phyloP scores from a whole-genome alignment of 2,888 invertebrate genomes.

The Furcula furcula region DNA sequence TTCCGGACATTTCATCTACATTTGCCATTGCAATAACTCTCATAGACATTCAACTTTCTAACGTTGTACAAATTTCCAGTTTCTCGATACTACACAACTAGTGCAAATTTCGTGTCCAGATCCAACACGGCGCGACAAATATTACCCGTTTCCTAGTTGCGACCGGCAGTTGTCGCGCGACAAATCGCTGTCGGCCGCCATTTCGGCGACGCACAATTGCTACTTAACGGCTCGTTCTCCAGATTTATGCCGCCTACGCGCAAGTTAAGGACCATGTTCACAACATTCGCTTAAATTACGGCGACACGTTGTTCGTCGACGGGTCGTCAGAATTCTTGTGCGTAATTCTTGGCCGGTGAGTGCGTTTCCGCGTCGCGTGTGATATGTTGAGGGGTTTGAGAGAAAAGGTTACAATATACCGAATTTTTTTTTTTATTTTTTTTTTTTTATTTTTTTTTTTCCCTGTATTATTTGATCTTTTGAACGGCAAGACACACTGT shows the following conservation, averaged over 20 bases:
- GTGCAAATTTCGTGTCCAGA: not conserved
- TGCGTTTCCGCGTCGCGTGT: slow-evolving; percentile 24
- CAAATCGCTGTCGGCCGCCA: slow-evolving; percentile 37
- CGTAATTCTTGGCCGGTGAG: slow-evolving; percentile 16
- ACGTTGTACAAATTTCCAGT: slow-evolving; percentile 1
- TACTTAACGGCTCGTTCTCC: slow-evolving; percentile 36
- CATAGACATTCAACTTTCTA: slow-evolving; percentile 1
- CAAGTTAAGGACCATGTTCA: slow-evolving; percentile 28
- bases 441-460: too few relatives aligned
- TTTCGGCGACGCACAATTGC: slow-evolving; percentile 46
- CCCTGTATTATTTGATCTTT: too few relatives aligned
- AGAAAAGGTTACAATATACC: slow-evolving; percentile 7
- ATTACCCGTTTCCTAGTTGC: slow-evolving; percentile 29
- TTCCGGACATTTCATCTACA: not conserved
- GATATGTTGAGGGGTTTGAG: slow-evolving; percentile 1
- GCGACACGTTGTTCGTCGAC: slow-evolving; percentile 25
- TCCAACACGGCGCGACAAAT: slow-evolving; percentile 6
- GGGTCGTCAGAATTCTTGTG: slow-evolving; percentile 28
- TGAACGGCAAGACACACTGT: too few relatives aligned
- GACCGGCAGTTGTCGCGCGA: slow-evolving; percentile 24
- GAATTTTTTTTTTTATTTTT: too few relatives aligned
- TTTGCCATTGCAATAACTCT: not conserved
- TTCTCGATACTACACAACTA: not conserved
- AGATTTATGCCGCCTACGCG: slow-evolving; percentile 45
- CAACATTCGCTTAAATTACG: slow-evolving; percentile 28